phyloP scores from a whole-genome alignment of 30 jellyfish, hydroid and myxozoan species.

The Pelagia noctiluca region DNA sequence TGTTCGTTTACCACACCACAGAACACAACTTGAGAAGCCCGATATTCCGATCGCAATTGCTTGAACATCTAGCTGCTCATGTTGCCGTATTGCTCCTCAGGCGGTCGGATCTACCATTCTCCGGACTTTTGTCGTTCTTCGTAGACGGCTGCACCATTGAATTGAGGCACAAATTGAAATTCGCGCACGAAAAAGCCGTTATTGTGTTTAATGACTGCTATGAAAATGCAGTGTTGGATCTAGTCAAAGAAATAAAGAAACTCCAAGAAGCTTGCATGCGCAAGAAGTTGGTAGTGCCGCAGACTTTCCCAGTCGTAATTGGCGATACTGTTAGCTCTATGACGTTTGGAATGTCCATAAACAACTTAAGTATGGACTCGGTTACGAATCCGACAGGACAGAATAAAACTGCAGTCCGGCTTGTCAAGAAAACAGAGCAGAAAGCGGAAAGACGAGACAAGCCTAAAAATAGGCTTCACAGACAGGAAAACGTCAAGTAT shows the following conservation, averaged over 20 bases:
- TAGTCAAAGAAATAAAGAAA: conserved; percentile 32
- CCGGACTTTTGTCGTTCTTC: conserved; percentile 29
- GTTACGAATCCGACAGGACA: conserved; percentile 41
- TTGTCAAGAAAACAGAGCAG: conserved; percentile 8
- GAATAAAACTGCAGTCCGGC: conserved; percentile 29
- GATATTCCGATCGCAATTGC: conserved; percentile 48
- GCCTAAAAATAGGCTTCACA: too few species aligned
- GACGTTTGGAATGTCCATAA: conserved; percentile 46
- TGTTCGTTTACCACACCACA: conserved; percentile 47
- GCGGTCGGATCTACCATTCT: conserved; percentile 27
- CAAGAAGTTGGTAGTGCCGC: not conserved
- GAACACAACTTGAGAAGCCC: conserved; percentile 63
- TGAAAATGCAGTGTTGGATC: conserved; percentile 55
- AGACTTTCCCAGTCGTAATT: conserved; percentile 37
- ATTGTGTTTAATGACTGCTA: conserved; percentile 23
- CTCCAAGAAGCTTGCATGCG: conserved; percentile 28
- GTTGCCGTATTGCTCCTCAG: conserved; percentile 19
- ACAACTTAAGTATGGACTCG: conserved; percentile 37
- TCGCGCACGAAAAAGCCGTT: conserved; percentile 49
- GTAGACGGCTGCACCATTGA: conserved; percentile 60
- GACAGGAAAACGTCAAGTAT: too few species aligned
- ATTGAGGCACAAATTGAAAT: conserved; percentile 33
- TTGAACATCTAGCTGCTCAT: conserved; percentile 31
- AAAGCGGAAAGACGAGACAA: not conserved
- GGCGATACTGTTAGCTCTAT: conserved; percentile 33